Conservation (phyloP, 1,140 invertebrate species). For the Trachymyrmex cornetzi region DNA sequence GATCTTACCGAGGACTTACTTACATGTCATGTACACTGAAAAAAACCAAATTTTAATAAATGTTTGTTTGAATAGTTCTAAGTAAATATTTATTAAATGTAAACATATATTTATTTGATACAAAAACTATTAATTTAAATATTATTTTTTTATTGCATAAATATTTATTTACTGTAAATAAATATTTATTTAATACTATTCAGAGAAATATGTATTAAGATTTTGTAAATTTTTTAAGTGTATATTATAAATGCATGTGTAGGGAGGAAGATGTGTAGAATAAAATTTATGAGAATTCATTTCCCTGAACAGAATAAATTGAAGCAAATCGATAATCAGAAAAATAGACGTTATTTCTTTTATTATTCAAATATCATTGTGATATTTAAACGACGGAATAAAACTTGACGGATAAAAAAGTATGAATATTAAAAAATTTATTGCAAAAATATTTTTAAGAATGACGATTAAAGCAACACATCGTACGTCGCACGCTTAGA, state of each 20-base stretch:
- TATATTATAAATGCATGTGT: not conserved
- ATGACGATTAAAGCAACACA: not conserved
- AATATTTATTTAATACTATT: no score
- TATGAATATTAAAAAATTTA: not conserved
- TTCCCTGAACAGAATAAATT: not conserved
- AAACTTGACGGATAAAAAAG: not conserved
- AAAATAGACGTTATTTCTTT: not conserved
- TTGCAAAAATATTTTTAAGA: not conserved
- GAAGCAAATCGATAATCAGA: conserved; percentile 3
- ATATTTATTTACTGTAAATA: no score
- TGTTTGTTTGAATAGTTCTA: no score
- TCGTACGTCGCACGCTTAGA: not conserved
- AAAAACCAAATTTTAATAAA: no score
- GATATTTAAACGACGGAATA: not conserved
- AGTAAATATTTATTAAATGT: no score
- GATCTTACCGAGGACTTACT: not conserved
- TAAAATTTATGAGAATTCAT: conserved; percentile 14
- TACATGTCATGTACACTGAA: not conserved
- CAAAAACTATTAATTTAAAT: no score
- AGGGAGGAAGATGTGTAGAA: no score
- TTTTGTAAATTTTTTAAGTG: no score
- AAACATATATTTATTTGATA: no score
- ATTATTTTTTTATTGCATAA: no score
- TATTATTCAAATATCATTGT: not conserved
- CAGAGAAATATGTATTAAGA: no score